These are phyloP conservation scores for Drosophila jambulina DNA, from an alignment of 1,140 invertebrate species.

Conservation along the genomic window DNA sequence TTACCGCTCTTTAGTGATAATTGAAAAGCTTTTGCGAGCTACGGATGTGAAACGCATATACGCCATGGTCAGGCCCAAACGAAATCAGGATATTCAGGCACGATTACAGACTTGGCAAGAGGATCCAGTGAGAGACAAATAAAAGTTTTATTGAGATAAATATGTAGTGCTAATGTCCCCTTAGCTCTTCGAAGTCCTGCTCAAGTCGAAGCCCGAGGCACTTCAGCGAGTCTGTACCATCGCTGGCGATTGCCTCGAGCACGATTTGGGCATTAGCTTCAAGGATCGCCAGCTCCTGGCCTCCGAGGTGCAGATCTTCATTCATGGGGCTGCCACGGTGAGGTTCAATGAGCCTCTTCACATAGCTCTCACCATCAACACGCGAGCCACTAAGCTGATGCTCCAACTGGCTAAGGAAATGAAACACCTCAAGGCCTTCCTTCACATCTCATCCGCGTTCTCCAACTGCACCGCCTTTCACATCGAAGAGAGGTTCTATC, in stretches of 20 bases:
- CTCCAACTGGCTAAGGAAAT: conserved; percentile 88
- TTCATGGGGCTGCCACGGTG: conserved; percentile 95
- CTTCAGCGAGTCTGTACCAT: conserved; percentile 80
- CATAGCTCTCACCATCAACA: conserved; percentile 87
- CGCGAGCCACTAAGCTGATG: conserved; percentile 86
- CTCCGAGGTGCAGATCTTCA: conserved; percentile 88
- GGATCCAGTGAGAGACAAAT: conserved; percentile 67
- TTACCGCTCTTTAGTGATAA: conserved; percentile 85
- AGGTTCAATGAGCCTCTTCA: conserved; percentile 92
- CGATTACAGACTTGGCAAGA: conserved; percentile 88
- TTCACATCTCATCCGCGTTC: conserved; percentile 91
- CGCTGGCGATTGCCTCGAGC: conserved; percentile 86
- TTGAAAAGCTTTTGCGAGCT: conserved; percentile 93
- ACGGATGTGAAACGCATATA: conserved; percentile 90
- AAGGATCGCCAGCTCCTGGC: conserved; percentile 85
- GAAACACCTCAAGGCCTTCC: conserved; percentile 88
- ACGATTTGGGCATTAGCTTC: conserved; percentile 89
- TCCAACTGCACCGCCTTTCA: conserved; percentile 87
- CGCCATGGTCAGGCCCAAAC: conserved; percentile 91
- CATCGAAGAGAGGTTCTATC: conserved; percentile 91
- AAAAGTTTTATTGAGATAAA: not conserved
- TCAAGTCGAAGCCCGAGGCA: conserved; percentile 7
- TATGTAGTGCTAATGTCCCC: not conserved
- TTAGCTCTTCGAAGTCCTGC: conserved; percentile 23
- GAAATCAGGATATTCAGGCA: conserved; percentile 89